phyloP scores from a whole-genome alignment of 2,113 vertebrate genomes.

The Centropus unirufus region DNA sequence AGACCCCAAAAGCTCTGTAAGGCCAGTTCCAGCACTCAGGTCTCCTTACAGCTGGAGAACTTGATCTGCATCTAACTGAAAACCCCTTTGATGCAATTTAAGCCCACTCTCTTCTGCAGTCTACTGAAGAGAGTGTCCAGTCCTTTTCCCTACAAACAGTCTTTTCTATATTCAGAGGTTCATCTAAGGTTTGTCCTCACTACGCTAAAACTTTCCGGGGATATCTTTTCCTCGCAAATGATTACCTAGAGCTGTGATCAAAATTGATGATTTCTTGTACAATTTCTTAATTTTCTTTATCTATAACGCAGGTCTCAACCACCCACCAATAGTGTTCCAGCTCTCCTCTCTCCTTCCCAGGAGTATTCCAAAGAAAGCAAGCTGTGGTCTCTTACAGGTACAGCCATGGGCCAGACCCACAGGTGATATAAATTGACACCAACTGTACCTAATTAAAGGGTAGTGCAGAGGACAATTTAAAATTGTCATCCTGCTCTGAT shows the following conservation, averaged over 20 bases:
- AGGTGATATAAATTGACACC: not conserved
- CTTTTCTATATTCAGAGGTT: not conserved
- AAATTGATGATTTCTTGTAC: not conserved
- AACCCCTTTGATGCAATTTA: not conserved
- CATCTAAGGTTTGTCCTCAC: not conserved
- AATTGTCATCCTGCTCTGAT: not conserved
- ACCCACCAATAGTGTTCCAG: not conserved
- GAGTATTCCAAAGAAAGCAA: accelerated
- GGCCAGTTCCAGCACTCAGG: not conserved
- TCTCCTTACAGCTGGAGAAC: not conserved
- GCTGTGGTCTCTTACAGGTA: not conserved
- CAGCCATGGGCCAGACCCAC: not conserved
- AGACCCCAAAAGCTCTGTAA: not conserved
- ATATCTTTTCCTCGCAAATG: not conserved
- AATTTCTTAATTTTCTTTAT: not conserved
- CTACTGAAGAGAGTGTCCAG: accelerated
- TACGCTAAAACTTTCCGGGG: accelerated
- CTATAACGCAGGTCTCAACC: not conserved
- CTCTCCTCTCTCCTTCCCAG: not conserved
- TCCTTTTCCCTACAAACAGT: not conserved
- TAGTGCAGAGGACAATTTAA: not conserved
- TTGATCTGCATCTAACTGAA: not conserved
- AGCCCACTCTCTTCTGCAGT: not conserved
- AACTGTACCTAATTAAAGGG: not conserved
- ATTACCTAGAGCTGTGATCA: accelerated